phyloP scores from a whole-genome alignment of 2,888 invertebrate species.

The Didymodactylos carnosus region DNA sequence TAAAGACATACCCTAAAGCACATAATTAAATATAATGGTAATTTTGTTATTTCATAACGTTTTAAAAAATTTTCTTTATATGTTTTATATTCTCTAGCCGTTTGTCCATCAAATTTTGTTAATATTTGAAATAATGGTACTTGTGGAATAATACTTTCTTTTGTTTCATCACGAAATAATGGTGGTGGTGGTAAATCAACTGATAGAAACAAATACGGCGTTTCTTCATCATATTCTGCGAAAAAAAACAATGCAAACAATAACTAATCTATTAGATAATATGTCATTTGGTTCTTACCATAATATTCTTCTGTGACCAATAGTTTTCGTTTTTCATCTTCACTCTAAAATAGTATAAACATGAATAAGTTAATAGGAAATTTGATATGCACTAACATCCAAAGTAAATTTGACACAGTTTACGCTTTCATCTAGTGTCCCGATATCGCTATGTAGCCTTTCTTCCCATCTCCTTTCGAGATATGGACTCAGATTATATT shows the following conservation, averaged over 20 bases:
- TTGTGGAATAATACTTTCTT: conserved; percentile 97
- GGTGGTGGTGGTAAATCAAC: conserved; percentile 94
- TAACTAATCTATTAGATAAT: conserved; percentile 10
- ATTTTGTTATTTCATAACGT: conserved; percentile 72
- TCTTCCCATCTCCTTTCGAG: not conserved
- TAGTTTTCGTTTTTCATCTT: conserved; percentile 60
- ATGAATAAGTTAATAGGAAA: not conserved
- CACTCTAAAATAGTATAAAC: conserved; percentile 48
- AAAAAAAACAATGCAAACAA: not conserved
- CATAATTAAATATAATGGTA: conserved; percentile 81
- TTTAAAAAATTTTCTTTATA: conserved; percentile 96
- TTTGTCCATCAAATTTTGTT: conserved; percentile 80
- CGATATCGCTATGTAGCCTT: not conserved
- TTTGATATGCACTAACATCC: not conserved
- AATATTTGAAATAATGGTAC: conserved; percentile 73
- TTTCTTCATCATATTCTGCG: conserved; percentile 14
- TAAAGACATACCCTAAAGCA: conserved; percentile 55
- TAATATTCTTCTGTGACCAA: conserved; percentile 63
- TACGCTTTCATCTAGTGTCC: not conserved
- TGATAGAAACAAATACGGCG: conserved; percentile 55
- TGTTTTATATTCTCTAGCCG: conserved; percentile 93
- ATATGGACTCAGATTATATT: not conserved
- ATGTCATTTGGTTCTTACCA: conserved; percentile 20
- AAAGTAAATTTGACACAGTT: not conserved
- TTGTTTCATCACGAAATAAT: conserved; percentile 75